Conservation (phyloP, 1,140 invertebrate genomes). For the Hesperophylax magnus region DNA sequence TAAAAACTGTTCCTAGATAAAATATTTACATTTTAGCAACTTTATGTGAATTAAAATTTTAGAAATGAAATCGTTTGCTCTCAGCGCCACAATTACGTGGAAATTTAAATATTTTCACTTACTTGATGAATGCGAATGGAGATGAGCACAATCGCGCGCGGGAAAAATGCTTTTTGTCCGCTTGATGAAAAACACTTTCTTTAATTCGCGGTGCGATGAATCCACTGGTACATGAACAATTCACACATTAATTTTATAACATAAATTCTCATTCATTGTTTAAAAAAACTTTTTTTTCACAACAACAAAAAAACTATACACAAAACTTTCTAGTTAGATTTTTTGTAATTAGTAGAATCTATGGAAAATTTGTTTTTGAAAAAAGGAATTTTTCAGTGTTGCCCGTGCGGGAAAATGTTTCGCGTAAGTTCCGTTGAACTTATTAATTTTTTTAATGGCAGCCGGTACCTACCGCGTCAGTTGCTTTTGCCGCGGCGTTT, state of each 20-base stretch:
- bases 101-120: slow-evolving; percentile 56
- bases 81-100: slow-evolving; percentile 32
- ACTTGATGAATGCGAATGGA: slow-evolving; percentile 42
- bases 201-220: slow-evolving; percentile 31
- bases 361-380: not conserved
- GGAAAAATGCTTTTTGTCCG: slow-evolving; percentile 32
- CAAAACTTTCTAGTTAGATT: not conserved
- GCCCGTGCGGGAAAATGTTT: slow-evolving; percentile 8
- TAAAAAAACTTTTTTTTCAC: slow-evolving; percentile 9
- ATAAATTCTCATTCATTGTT: slow-evolving; percentile 21
- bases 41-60: not conserved
- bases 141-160: slow-evolving; percentile 28
- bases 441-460: not conserved
- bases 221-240: slow-evolving; percentile 23
- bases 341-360: too few species aligned
- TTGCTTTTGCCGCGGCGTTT: slow-evolving; percentile 42
- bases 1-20: too few species aligned
- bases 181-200: slow-evolving; percentile 38
- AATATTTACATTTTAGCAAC: too few species aligned
- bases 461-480: not conserved
- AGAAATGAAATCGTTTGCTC: slow-evolving; percentile 51
- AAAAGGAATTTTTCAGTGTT: not conserved
- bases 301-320: not conserved
- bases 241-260: slow-evolving; percentile 34
- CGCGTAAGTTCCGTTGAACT: not conserved